Evolutionary conservation across 2,888 invertebrate genomes (phyloP), one percentile per base, ranked within the genome.

Genomic region (Agrotis segetum): DNA sequence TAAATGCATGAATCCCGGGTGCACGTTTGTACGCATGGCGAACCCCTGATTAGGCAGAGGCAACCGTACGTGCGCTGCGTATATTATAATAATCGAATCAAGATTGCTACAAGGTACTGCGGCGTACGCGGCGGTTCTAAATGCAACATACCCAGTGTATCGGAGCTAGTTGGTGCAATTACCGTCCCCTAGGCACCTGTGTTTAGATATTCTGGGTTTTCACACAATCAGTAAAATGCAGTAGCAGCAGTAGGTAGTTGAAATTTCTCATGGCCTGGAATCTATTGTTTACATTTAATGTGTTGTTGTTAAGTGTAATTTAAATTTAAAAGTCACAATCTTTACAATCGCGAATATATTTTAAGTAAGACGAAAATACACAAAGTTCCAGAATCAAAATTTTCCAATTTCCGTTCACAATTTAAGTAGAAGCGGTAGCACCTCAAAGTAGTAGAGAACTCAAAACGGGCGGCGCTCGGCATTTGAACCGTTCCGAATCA

Each of bases 81-180:
- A 86, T 90, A 91, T 89, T 89, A 92, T 92, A 90, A 93, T 93
- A 94, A 93, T 93, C 92, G 90, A 92, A 92, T 90, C 91, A 89
- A 90, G 92, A 93, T 94, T 94, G 90, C 91, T 85, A 91, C 89
- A 86, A 79, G 71, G 67, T 65, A 82, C 79, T 70, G 75, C 73
- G 55, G 72, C 62, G 65, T 73, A 84, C 84, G 81, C 86, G 85
- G 83, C 81, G 88, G 89, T 89, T 90, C 88, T 89, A 90, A 90
- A 90, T 91, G 89, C 87, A 91, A 89, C 86, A 87, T 87, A 86
- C 40, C 40, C 61, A 62, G n/a, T 69, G 69, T 88, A 83, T 85
- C 64, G 52, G 58, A 71, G 87, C 84, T 86, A 83, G 85, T 83
- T 83, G 76, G 86, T 88, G 89, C 93, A 94, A 94, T 94, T 93